Evolutionary conservation across 2,797 vertebrate genomes (phyloP).

Genomic region (Sternotherus odoratus): DNA sequence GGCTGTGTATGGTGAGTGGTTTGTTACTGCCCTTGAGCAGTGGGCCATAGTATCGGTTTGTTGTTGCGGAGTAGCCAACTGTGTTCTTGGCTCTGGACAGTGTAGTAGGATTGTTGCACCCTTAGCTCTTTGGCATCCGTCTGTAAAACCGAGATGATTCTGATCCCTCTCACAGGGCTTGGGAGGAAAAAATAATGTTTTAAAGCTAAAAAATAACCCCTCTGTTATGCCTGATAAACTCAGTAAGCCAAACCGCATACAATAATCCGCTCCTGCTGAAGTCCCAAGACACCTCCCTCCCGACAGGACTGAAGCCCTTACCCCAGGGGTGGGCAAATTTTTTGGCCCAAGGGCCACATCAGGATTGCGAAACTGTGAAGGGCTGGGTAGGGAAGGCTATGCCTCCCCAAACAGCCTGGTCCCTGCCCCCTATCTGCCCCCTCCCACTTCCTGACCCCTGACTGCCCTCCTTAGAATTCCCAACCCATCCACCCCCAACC

Average conservation of each 20-base stretch:
- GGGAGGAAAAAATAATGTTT: neutral
- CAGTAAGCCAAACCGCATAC: neutral
- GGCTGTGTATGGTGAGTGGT: neutral
- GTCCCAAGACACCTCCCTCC: no score
- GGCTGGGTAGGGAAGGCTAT: no score
- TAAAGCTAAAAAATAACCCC: neutral
- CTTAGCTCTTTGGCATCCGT: neutral
- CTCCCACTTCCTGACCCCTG: no score
- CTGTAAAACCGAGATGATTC: neutral
- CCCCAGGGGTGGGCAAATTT: no score
- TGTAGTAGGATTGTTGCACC: neutral
- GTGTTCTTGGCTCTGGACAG: neutral
- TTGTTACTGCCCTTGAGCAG: neutral
- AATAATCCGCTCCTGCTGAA: no score
- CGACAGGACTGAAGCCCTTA: no score
- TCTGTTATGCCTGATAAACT: neutral
- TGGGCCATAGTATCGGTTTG: neutral
- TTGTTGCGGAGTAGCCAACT: neutral
- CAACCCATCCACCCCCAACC: no score
- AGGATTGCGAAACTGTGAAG: no score
- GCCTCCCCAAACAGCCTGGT: no score
- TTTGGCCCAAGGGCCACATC: no score
- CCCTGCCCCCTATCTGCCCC: no score
- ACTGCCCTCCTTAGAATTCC: no score
- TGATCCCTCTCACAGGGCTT: neutral